Base-by-base conservation (phyloP, 2,888 invertebrate genomes). In the Sarcophaga carnaria region DNA sequence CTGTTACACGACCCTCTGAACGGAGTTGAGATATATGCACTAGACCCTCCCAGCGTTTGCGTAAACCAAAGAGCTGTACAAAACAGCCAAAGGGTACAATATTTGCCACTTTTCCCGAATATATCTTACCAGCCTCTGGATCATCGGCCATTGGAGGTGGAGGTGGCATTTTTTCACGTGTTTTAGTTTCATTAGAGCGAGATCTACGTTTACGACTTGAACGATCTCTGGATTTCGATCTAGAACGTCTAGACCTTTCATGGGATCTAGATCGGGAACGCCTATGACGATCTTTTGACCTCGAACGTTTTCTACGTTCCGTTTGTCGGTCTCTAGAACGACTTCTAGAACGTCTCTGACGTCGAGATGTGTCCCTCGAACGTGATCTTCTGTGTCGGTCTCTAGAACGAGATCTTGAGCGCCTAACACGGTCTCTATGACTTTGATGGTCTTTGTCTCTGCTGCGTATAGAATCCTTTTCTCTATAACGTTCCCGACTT, bases 21-120 rank as follows among this genome's bases (percentile, higher is more conserved):
- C 99, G 94, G 60, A 99, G 94, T 93, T 99, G 97, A 0, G 99
- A 99, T 90, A 99, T 99, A 92, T 99, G 99, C 2, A 99, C 99
- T 0, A 99, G 94, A 0, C 99, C 99, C 93, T 99, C 99, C 96
- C 97, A 97, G 66, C 97, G 95, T 89, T 97, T 96, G 72, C 96
- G 95, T 71, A 99, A 94, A 0, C 99, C 98, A 91, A 99, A 98
- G 27, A 99, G 94, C 93, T 99, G 98, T 0, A 99, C 98, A 93
- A 99, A 99, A 92, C 99, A 99, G 1, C 99, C 99, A 94, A 99
- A 99, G n/a, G 97, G 97, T 77, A 99, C 98, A 89, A 99, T 97
- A 90, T 98, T 99, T 0, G 98, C 97, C 0, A 99, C 98, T 93
- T 97, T 97, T 0, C 99, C 99, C 88, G 95, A 95, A 92, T 99